phyloP scores from a whole-genome alignment of 2,888 invertebrate genomes.

The Ephialtes manifestator region DNA sequence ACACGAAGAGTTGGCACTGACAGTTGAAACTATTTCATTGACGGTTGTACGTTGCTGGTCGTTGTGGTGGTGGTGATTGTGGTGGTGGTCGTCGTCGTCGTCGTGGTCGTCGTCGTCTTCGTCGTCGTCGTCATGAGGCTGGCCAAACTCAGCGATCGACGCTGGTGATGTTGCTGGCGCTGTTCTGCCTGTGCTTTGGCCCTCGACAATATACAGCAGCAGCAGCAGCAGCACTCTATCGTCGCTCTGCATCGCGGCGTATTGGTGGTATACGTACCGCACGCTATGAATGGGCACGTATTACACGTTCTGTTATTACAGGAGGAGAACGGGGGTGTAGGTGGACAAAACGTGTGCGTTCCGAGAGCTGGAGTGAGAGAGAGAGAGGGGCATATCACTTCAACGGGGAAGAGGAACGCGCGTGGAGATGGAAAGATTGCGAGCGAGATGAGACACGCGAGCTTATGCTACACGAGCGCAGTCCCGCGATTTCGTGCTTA shows the following conservation, averaged over 20 bases:
- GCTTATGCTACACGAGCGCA: slow-evolving; percentile 14
- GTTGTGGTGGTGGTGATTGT: slow-evolving; percentile 4
- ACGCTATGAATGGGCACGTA: slow-evolving; percentile 75
- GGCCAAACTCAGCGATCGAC: neutral
- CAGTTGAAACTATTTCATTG: slow-evolving; percentile 83
- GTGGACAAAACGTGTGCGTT: slow-evolving; percentile 55
- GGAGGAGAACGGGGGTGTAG: slow-evolving; percentile 58
- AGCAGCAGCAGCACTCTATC: neutral
- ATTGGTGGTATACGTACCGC: slow-evolving; percentile 65
- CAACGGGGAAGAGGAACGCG: slow-evolving; percentile 37
- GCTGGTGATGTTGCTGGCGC: slow-evolving; percentile 19
- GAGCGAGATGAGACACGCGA: slow-evolving; percentile 57
- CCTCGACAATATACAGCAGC: slow-evolving; percentile 22
- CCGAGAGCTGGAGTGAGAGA: neutral
- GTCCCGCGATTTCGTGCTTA: slow-evolving; percentile 39
- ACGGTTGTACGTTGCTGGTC: slow-evolving; percentile 72
- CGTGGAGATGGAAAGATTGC: slow-evolving; percentile 39
- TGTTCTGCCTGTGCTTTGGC: slow-evolving; percentile 16
- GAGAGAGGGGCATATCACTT: slow-evolving; percentile 12
- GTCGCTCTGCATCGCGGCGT: slow-evolving; percentile 29
- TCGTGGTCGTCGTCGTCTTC: neutral
- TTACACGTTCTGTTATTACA: slow-evolving; percentile 67
- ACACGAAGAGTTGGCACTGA: slow-evolving; percentile 83
- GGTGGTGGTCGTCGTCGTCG: neutral
- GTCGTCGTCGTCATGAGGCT: slow-evolving; percentile 16